Evolutionary conservation across 2,888 invertebrate species (phyloP), one percentile per base, ranked within the genome.

Genomic region (Clanis bilineata): DNA sequence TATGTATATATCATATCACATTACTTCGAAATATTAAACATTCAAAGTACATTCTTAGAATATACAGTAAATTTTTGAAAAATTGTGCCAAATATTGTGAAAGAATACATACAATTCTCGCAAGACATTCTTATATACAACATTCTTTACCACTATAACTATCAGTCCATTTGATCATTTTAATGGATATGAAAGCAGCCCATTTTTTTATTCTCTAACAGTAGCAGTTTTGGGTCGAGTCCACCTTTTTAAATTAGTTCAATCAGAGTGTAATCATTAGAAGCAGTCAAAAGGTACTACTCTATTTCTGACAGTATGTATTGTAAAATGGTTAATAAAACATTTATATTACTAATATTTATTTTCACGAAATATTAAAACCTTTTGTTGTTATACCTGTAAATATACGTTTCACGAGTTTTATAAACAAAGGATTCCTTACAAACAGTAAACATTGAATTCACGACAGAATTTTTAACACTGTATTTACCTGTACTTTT

Each of bases 81-180:
- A 77, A 75, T 85, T 86, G 83, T 87, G 87, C 84, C 82, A 77
- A 82, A 82, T 51, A 28, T 32, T 32, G 28, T 51, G 32, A 51
- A 51, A 51, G 51, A 15, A 32, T 51, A 32, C 28, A 32, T 51
- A 32, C 3, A 32, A 9, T 51, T 32, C 32, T 28, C 18, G 18
- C 18, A 18, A 51, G 9, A 28, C 18, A 32, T 51, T 51, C 51
- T 74, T 70, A 74, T 74, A 68, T 71, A 72, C 73, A 67, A 73
- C 71, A 72, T 73, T 78, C 66, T 73, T 76, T 70, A 71, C 79
- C 64, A 82, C 82, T 88, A 89, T 83, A 83, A 74, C 89, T 90
- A 90, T 90, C 90, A 90, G 90, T 90, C 90, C 80, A 85, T 88
- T 84, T 83, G 74, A 79, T 80, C 75, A 79, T 76, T 74, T 75